These are phyloP conservation scores for Fregetta grallaria DNA, from an alignment of 2,113 vertebrate genomes.

Conservation along the genomic window DNA sequence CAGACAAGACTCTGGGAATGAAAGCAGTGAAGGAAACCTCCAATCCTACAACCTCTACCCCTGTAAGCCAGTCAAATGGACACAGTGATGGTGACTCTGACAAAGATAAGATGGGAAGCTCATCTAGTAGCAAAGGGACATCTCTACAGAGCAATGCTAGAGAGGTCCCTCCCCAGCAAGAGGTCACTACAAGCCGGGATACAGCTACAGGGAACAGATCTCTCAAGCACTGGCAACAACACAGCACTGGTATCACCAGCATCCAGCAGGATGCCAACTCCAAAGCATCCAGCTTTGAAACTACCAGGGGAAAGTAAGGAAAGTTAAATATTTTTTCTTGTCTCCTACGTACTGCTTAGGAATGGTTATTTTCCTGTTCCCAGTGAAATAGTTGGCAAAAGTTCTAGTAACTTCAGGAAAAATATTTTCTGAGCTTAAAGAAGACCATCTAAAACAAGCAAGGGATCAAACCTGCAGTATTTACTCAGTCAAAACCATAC, in stretches of 20 bases:
- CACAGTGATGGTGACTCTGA: background rate
- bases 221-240: background rate
- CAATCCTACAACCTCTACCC: background rate
- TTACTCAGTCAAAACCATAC: background rate
- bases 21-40: background rate
- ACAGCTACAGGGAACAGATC: background rate
- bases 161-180: background rate
- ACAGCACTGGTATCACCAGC: background rate
- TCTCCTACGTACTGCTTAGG: background rate
- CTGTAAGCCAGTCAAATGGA: background rate
- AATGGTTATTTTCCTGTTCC: background rate
- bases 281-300: constrained; percentile 66
- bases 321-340: background rate
- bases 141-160: constrained; percentile 17
- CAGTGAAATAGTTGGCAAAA: background rate
- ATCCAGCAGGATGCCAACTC: background rate
- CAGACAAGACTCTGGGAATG: background rate
- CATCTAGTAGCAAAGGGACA: background rate
- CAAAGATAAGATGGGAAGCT: background rate
- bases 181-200: background rate
- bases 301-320: constrained; percentile 79
- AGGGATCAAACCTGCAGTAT: background rate
- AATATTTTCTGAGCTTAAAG: background rate
- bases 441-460: background rate
- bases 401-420: background rate